Percentiles rank a stretch among this genome's conserved stretches.
phyloP scores from a whole-genome alignment of 2,113 vertebrate genomes.

The Brachyhypopomus occidentalis region DNA sequence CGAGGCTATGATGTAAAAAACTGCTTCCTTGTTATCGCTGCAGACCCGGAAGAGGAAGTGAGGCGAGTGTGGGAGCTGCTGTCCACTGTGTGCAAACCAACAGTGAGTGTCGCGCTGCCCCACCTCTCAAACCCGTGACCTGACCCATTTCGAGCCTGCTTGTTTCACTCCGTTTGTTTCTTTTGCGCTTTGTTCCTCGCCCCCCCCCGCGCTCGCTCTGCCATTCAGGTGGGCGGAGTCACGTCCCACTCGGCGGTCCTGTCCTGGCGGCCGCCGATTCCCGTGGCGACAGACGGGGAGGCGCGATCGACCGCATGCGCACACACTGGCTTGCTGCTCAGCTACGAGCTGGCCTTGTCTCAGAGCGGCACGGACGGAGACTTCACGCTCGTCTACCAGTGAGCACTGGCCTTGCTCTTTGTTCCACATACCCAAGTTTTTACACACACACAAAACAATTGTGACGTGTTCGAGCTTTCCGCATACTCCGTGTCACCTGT shows the following conservation, averaged over 20 bases:
- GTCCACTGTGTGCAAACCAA: conserved; percentile 72
- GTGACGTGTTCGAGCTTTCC: too few relatives aligned
- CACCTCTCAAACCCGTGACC: not conserved
- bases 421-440: too few relatives aligned
- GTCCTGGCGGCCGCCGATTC: conserved; percentile 75
- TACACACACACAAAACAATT: not conserved
- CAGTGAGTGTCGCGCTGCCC: conserved; percentile 70
- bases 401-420: conserved; percentile 56
- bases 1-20: not conserved
- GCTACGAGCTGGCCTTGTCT: conserved; percentile 80
- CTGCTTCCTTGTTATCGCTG: not conserved
- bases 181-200: not conserved
- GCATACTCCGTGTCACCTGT: too few relatives aligned
- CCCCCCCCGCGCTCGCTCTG: not conserved
- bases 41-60: conserved; percentile 73
- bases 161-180: not conserved
- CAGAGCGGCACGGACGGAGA: conserved; percentile 78
- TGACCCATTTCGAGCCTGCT: not conserved
- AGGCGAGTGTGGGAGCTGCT: conserved; percentile 69
- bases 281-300: conserved; percentile 66
- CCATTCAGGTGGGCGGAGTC: conserved; percentile 74
- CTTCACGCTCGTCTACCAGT: conserved; percentile 79
- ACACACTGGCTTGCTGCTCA: conserved; percentile 69
- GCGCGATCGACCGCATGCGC: conserved; percentile 59
- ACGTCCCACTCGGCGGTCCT: conserved; percentile 77